Conservation (phyloP, 92 coral and sea anemone genomes). For the Phymanthus crucifer region DNA sequence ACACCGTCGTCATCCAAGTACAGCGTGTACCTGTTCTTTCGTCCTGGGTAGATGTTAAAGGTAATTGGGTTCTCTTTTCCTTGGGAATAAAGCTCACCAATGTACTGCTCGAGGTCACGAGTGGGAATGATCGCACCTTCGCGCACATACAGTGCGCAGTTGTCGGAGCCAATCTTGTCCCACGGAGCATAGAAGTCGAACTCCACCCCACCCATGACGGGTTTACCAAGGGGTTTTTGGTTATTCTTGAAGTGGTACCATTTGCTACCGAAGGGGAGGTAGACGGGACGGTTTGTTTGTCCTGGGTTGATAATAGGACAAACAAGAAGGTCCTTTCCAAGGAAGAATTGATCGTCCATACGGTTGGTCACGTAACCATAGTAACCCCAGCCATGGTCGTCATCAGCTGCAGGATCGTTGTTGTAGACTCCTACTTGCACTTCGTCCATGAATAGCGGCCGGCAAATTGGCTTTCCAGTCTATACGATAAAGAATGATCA, state of each 20-base stretch:
- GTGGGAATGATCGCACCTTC: conserved; percentile 80
- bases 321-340: conserved; percentile 64
- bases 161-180: conserved; percentile 58
- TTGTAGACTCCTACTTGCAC: conserved; percentile 54
- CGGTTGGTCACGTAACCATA: conserved; percentile 68
- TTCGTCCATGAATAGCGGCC: conserved; percentile 81
- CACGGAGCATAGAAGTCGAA: conserved; percentile 78
- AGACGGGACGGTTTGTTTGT: conserved; percentile 68
- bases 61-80: conserved; percentile 68
- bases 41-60: conserved; percentile 71
- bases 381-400: conserved; percentile 65
- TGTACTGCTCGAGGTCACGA: conserved; percentile 73
- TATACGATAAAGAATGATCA: no score
- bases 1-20: conserved; percentile 73
- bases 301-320: conserved; percentile 75
- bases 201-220: conserved; percentile 74
- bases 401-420: conserved; percentile 71
- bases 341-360: conserved; percentile 75
- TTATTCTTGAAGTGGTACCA: conserved; percentile 73
- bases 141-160: conserved; percentile 74
- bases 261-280: conserved; percentile 68
- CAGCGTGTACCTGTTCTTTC: conserved; percentile 48
- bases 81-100: conserved; percentile 69
- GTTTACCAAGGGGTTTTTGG: conserved; percentile 47
- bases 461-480: conserved; percentile 76